Percentiles rank a stretch among this genome's conserved stretches.
Evolutionary conservation across 1,140 invertebrate genomes (phyloP).

Genomic region (Ladona fulva): DNA sequence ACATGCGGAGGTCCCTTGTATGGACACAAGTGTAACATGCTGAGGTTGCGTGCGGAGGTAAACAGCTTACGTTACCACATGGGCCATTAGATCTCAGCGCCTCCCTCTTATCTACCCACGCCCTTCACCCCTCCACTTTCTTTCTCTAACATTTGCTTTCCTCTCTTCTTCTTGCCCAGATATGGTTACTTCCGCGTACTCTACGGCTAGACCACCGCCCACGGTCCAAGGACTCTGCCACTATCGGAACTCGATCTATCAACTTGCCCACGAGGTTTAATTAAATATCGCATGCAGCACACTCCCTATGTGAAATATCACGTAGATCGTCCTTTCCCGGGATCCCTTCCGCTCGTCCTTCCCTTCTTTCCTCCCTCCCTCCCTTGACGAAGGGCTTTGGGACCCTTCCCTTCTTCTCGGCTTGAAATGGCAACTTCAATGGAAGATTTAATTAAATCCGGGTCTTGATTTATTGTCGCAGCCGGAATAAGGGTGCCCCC

Average conservation of each 20-base stretch:
- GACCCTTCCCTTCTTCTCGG: background rate
- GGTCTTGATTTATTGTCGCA: slow-evolving; percentile 25
- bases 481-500: background rate
- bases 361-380: background rate
- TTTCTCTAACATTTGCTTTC: background rate
- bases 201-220: slow-evolving; percentile 12
- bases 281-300: slow-evolving; percentile 15
- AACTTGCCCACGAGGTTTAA: slow-evolving; percentile 14
- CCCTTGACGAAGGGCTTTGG: background rate
- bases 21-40: background rate
- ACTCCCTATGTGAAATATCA: slow-evolving; percentile 15
- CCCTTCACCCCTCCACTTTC: background rate
- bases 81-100: background rate
- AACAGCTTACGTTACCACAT: background rate
- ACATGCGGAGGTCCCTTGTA: background rate
- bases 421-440: slow-evolving; percentile 26
- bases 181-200: background rate
- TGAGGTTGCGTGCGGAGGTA: background rate
- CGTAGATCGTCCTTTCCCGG: background rate
- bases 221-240: slow-evolving; percentile 3
- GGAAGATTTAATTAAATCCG: slow-evolving; percentile 26
- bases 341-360: background rate
- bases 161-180: background rate
- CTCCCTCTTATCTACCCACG: background rate
- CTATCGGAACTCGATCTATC: slow-evolving; percentile 17